A percentile compares a stretch with the other conserved stretches of the same genome.
Evolutionary conservation across 2,797 vertebrate species (phyloP).

Genomic region (Loris lydekkerianus): DNA sequence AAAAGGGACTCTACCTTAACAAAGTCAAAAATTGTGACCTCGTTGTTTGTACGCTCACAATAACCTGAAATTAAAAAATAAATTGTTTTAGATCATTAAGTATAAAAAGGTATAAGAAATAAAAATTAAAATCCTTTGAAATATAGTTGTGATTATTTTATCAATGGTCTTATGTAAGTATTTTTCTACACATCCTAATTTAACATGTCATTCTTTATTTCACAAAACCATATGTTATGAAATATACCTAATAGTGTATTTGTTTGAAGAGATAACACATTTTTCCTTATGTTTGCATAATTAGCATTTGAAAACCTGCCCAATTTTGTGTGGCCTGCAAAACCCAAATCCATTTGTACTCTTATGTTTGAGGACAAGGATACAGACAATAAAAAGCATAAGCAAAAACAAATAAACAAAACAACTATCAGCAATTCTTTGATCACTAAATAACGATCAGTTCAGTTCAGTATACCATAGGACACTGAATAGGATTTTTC

Average conservation of each 20-base stretch:
- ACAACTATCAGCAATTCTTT: not conserved
- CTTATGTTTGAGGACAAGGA: not conserved
- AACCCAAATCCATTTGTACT: not conserved
- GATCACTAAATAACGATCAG: not conserved
- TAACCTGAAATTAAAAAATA: too few species aligned
- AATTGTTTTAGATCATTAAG: not conserved
- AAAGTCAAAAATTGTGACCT: too few species aligned
- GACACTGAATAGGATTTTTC: not conserved
- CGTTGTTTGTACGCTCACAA: too few species aligned
- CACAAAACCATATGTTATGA: not conserved
- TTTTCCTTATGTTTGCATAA: constrained; percentile 13
- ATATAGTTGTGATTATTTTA: not conserved
- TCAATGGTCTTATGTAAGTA: constrained; percentile 9
- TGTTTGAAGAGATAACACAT: not conserved
- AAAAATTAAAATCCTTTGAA: constrained; percentile 35
- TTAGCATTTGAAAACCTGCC: not conserved
- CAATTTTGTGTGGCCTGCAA: not conserved
- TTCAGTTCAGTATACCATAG: not conserved
- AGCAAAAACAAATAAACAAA: constrained; percentile 11
- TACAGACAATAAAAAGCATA: not conserved
- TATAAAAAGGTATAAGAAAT: not conserved
- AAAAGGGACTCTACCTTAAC: too few species aligned
- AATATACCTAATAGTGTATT: not conserved
- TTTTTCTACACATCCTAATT: constrained; percentile 28
- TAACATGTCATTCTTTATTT: not conserved